Evolutionary conservation across 2,888 invertebrate species (phyloP), one percentile per base, ranked within the genome.

Genomic region (Agonum fuliginosum): DNA sequence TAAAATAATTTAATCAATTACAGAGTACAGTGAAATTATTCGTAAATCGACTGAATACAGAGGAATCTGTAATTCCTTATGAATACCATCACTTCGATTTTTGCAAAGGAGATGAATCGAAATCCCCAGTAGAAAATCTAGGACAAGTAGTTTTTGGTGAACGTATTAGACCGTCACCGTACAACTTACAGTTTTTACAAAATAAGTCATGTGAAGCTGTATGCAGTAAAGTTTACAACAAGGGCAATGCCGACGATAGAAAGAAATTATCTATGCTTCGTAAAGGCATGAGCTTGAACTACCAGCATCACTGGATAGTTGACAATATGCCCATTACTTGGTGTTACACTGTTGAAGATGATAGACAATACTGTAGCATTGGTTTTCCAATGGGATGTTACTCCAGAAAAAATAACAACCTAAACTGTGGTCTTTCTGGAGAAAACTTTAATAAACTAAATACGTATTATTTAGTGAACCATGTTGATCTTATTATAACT

Each of bases 71-170:
- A 17, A 96, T 99, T 84, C 99, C 99, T 0, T 99, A 97, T 88
- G 99, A 99, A 87, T 99, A 99, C 86, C 94, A 95, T 86, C 95
- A 97, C 86, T 99, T 99, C 87, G 99, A 99, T 87, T 99, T 99
- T 86, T 99, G 99, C 86, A 85, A 90, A 19, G 89, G 91, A 2
- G 91, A 93, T 82, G 92, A 93, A 80, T 91, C 91, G 24, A 91
- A 93, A 81, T 96, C 97, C 0, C 98, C 98, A 0, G 96, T 96
- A 0, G 99, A 99, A 87, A 99, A 99, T 85, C 91, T 99, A 71
- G 99, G 99, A 0, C 99, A 99, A 88, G 98, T 99, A 41, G 96
- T 99, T 0, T 99, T 99, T 86, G 99, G 99, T n/a, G 99, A 99
- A 88, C 90, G 99, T 83, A 99, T 99, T 84, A 90, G 97, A 72